Conservation (phyloP, 2,888 invertebrate species). For the Orthonevra nobilis region DNA sequence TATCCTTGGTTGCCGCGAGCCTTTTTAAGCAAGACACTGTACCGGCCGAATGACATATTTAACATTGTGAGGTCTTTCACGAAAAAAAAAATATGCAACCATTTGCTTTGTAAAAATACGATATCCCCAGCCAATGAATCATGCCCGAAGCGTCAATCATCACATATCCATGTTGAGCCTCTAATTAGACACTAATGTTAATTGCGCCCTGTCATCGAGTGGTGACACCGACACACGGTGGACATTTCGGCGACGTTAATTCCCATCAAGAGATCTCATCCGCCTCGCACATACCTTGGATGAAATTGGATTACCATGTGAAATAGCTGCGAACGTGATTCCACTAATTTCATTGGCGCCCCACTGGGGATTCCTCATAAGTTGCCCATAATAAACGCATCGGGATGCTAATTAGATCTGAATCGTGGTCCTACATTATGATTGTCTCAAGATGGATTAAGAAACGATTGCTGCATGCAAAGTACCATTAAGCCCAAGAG, state of each 20-base stretch:
- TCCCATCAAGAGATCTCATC: slow-evolving; percentile 50
- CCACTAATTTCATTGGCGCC: slow-evolving; percentile 59
- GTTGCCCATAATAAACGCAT: slow-evolving; percentile 59
- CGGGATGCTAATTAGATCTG: slow-evolving; percentile 66
- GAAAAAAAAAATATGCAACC: too few relatives aligned
- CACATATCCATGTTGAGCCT: slow-evolving; percentile 36
- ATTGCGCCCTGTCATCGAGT: slow-evolving; percentile 54
- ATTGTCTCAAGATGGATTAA: slow-evolving; percentile 68
- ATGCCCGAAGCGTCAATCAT: too few relatives aligned
- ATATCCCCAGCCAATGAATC: too few relatives aligned
- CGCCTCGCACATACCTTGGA: slow-evolving; percentile 28
- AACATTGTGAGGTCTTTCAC: too few relatives aligned
- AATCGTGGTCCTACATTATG: slow-evolving; percentile 49
- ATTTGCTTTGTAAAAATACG: too few relatives aligned
- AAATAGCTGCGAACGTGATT: slow-evolving; percentile 36
- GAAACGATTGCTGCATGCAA: slow-evolving; percentile 46
- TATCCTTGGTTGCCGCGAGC: too few relatives aligned
- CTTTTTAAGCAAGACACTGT: too few relatives aligned
- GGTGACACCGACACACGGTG: slow-evolving; percentile 16
- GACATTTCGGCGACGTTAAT: slow-evolving; percentile 59
- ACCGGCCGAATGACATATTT: too few relatives aligned
- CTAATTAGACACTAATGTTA: slow-evolving; percentile 58
- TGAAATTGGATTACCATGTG: slow-evolving; percentile 62
- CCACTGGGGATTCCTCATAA: slow-evolving; percentile 55
- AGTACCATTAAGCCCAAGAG: slow-evolving; percentile 8